Base-by-base conservation (phyloP, 2,888 invertebrate genomes). In the Sphinx pinastri region DNA sequence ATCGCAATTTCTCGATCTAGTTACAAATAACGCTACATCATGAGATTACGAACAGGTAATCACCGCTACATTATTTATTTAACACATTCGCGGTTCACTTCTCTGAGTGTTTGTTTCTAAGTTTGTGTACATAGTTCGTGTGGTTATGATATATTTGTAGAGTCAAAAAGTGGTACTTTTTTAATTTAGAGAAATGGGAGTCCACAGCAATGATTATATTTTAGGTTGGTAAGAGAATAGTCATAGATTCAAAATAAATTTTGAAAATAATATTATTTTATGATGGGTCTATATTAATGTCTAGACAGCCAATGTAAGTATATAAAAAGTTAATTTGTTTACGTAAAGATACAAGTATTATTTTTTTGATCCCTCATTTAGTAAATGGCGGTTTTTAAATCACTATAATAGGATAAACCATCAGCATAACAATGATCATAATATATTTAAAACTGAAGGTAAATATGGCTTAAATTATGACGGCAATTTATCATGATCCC, bases 401-500 rank as follows among this genome's bases (percentile, higher is more conserved):
- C 14, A 47, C 60, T 47, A 16, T 54, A n/a, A 54, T 60, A 47
- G 10, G 16, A 60, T 47, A 47, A 47, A 7, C 60, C 57, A 49
- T 11, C 19, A 49, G 47, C 16, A 49, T 49, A 63, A 49, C 19
- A 49, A 47, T 49, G 47, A 25, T 25, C 25, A 25, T 25, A 25
- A 2, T 63, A 25, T 63, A 10, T 47, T 16, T 63, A 19, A 47
- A 63, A 63, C 47, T 47, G 11, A 63, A 63, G 19, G 19, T 47
- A 63, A 63, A 47, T 63, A 19, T 63, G 60, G 47, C 60, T 47
- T 47, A 63, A 63, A 63, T 63, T 25, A 25, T 25, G 63, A 63
- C 49, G 49, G 63, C 63, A 63, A 49, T 63, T 63, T 49, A 13
- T 63, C 63, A 63, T 63, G 49, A 63, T 63, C 49, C 63, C 63